Evolutionary conservation across 2,888 invertebrate species (phyloP), one percentile per base, ranked within the genome.

Genomic region (Hymenopus coronatus): DNA sequence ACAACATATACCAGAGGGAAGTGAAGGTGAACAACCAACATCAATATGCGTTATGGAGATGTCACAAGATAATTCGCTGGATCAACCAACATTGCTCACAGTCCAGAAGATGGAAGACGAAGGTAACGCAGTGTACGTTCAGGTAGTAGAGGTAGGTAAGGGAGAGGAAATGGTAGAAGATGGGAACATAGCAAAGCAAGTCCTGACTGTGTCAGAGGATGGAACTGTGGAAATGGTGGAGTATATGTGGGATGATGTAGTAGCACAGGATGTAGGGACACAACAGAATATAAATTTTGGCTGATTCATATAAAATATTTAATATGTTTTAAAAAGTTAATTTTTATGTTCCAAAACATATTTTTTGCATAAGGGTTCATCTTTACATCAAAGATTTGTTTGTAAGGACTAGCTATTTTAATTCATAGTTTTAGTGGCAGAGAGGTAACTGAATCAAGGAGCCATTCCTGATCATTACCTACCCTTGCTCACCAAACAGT

Each of bases 151-250:
- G 33, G 90, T 90, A 8, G 91, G 90, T 9, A 90, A 91, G 27
- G 86, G 89, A 40, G 85, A 90, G 30, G 90, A 85, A 70, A 89
- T 89, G 46, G 85, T 70, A 70, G 90, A 85, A 25, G 88, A 89
- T 46, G 83, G 85, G 15, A 89, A 83, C 28, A 91, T 91, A 83
- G 54, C 89, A 15, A 93, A 92, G 89, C 93, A 92, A 85, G 91
- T 93, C 90, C 89, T 93, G 27, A 92, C 92, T 4, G 91, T 93
- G 33, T 91, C 92, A n/a, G 93, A 93, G 81, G 93, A 93, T 90
- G 93, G 93, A 28, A 92, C 91, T 90, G 91, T 93, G 82, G 92
- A 93, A 91, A 92, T 93, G 92, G 91, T 93, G 6, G 92, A 93
- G 89, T 92, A 90, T 20, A 87, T 90, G 87, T 90, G 90, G 90